A percentile compares a stretch with the other conserved stretches of the same genome.
phyloP scores from a whole-genome alignment of 2,888 invertebrate genomes.

The Amblyjoppa proteus region DNA sequence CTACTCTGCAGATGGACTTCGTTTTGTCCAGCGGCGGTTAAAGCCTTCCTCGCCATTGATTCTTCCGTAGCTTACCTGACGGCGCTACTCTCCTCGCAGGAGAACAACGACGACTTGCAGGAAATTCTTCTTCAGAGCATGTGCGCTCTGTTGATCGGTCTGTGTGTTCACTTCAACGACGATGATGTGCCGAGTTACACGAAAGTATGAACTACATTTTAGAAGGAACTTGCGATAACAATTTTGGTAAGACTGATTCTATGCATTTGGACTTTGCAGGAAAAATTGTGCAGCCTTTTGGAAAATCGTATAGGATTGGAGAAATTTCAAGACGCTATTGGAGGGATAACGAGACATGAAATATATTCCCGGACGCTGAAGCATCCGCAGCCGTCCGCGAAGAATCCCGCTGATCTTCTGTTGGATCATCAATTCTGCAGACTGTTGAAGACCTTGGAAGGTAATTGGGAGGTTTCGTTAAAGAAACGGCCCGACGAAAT shows the following conservation, averaged over 20 bases:
- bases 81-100: slow-evolving; percentile 87
- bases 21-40: slow-evolving; percentile 93
- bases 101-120: slow-evolving; percentile 95
- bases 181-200: slow-evolving; percentile 91
- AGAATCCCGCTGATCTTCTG: slow-evolving; percentile 91
- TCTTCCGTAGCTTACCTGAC: slow-evolving; percentile 95
- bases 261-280: slow-evolving; percentile 82
- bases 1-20: slow-evolving; percentile 95
- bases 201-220: slow-evolving; percentile 84
- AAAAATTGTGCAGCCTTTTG: slow-evolving; percentile 93
- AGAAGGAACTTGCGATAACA: background rate
- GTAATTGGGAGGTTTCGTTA: slow-evolving; percentile 82
- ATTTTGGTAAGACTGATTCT: background rate
- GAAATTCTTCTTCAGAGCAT: slow-evolving; percentile 95
- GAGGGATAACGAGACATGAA: slow-evolving; percentile 95
- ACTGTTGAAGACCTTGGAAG: slow-evolving; percentile 93
- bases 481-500: background rate
- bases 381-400: slow-evolving; percentile 95
- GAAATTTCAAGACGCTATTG: slow-evolving; percentile 93
- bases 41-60: slow-evolving; percentile 91
- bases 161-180: slow-evolving; percentile 96
- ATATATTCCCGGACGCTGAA: slow-evolving; percentile 96
- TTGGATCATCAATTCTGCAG: slow-evolving; percentile 98
- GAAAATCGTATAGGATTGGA: slow-evolving; percentile 96
- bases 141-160: slow-evolving; percentile 96